Evolutionary conservation across 2,113 vertebrate genomes (phyloP).

Genomic region (Raja brachyura): DNA sequence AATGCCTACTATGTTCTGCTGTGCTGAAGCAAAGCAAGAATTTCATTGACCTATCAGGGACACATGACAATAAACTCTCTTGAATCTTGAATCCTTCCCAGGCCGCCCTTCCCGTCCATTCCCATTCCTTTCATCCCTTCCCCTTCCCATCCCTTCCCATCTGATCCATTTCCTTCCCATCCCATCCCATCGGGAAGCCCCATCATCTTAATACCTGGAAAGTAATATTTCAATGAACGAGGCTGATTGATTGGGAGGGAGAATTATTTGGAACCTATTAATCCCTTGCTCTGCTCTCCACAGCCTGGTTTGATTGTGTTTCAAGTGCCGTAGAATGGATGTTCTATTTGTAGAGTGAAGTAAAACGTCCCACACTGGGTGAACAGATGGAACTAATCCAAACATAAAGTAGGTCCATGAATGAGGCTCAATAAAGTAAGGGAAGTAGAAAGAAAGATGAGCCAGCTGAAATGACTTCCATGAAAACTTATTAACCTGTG

Average conservation of each 20-base stretch:
- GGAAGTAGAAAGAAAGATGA: not conserved
- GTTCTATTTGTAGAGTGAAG: not conserved
- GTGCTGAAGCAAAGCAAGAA: too few relatives aligned
- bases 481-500: too few relatives aligned
- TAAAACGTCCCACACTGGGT: not conserved
- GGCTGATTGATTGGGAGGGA: not conserved
- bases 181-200: too few relatives aligned
- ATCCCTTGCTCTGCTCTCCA: not conserved
- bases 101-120: too few relatives aligned
- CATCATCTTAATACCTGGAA: not conserved
- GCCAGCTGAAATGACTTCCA: not conserved
- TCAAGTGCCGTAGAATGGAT: not conserved
- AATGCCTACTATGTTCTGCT: too few relatives aligned
- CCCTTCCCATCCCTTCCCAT: too few relatives aligned
- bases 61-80: too few relatives aligned
- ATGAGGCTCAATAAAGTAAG: not conserved
- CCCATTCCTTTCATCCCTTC: too few relatives aligned
- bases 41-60: too few relatives aligned
- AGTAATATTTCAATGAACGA: not conserved
- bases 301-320: not conserved
- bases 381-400: not conserved
- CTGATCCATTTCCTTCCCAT: too few relatives aligned
- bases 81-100: too few relatives aligned
- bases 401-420: not conserved
- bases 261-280: not conserved